A percentile compares a stretch with the other conserved stretches of the same genome.
phyloP scores from a whole-genome alignment of 2,888 invertebrate genomes.

The Ariolimax columbianus region DNA sequence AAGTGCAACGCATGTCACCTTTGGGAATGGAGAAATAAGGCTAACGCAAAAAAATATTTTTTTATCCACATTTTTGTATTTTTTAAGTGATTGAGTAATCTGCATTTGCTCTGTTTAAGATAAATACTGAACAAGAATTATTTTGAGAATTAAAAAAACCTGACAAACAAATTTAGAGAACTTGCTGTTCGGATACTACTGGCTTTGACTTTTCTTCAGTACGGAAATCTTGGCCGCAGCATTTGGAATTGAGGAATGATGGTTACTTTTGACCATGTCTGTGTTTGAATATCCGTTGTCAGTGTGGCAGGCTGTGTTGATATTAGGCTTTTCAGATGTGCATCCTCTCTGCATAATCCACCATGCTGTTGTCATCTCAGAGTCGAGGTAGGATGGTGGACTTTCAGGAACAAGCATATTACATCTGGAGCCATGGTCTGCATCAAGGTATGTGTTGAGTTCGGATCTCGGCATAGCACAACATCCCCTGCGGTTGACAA shows the following conservation, averaged over 20 bases:
- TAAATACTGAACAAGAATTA: too few relatives aligned
- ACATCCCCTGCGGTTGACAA: not conserved
- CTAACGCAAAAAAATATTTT: too few relatives aligned
- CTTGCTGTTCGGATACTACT: not conserved
- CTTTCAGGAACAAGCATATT: not conserved
- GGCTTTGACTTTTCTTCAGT: not conserved
- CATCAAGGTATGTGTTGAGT: not conserved
- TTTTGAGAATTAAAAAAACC: too few relatives aligned
- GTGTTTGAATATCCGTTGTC: constrained; percentile 1
- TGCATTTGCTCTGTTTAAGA: too few relatives aligned
- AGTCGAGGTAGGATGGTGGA: constrained; percentile 37
- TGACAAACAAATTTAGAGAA: too few relatives aligned
- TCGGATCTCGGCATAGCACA: not conserved
- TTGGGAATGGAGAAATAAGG: too few relatives aligned
- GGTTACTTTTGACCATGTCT: not conserved
- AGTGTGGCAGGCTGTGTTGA: not conserved
- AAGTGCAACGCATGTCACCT: too few relatives aligned
- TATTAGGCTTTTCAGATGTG: not conserved
- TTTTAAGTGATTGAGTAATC: too few relatives aligned
- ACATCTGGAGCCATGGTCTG: not conserved
- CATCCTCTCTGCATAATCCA: constrained; percentile 14
- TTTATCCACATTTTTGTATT: too few relatives aligned
- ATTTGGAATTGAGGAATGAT: not conserved
- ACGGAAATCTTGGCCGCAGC: not conserved
- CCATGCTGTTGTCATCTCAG: constrained; percentile 2